These are phyloP conservation scores for Atherinomorus stipes DNA, from an alignment of 2,113 vertebrate species.

Conservation along the genomic window DNA sequence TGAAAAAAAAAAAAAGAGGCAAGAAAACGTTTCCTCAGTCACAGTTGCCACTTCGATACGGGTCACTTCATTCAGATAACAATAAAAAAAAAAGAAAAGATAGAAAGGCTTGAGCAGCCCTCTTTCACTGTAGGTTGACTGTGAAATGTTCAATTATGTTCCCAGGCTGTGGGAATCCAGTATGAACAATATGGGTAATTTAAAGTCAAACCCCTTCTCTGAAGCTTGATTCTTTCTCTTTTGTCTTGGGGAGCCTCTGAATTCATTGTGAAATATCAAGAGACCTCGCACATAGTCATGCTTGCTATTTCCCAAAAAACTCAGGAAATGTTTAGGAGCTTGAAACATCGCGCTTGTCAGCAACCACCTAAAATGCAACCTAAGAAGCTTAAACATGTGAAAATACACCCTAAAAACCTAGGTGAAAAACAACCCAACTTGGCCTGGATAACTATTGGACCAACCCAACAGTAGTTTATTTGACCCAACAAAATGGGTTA, in stretches of 20 bases:
- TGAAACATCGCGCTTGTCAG: neutral
- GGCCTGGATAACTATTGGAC: too few species aligned
- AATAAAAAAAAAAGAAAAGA: neutral
- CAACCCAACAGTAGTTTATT: too few species aligned
- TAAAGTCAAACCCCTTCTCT: constrained; percentile 27
- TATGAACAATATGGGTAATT: constrained; percentile 15
- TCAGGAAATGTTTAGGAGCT: constrained; percentile 7
- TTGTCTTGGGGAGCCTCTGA: constrained; percentile 1
- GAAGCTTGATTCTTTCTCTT: neutral
- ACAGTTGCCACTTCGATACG: too few species aligned
- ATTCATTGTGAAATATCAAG: constrained; percentile 8
- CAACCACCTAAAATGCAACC: neutral
- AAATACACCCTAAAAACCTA: too few species aligned
- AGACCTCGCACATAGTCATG: neutral
- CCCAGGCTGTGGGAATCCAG: constrained; percentile 21
- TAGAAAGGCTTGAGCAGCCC: neutral
- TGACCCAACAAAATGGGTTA: too few species aligned
- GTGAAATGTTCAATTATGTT: constrained; percentile 41
- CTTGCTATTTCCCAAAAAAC: neutral
- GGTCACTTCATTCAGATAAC: neutral
- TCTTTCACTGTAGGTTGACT: constrained; percentile 10
- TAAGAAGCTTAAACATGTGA: constrained; percentile 1
- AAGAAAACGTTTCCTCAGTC: neutral
- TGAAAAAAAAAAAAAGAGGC: neutral
- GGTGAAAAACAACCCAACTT: too few species aligned